Percentiles rank a stretch among this genome's conserved stretches.
Evolutionary conservation across 2,888 invertebrate genomes (phyloP).

Genomic region (Azorinus chamasolen): DNA sequence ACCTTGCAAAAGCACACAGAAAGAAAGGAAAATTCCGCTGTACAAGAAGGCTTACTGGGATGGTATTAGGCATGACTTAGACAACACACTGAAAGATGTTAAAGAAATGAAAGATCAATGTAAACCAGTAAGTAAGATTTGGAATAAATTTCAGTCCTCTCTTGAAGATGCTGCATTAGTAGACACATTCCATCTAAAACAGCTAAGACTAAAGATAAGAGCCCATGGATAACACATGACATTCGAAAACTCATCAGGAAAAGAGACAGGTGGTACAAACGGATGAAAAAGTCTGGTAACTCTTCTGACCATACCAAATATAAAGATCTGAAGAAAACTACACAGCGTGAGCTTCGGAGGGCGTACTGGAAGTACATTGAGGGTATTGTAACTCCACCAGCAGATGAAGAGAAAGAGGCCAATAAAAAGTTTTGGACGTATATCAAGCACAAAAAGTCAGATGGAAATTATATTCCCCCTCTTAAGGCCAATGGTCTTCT

Average conservation of each 20-base stretch:
- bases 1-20: conserved; percentile 14
- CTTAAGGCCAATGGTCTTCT: background rate
- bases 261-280: conserved; percentile 31
- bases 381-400: conserved; percentile 18
- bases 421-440: conserved; percentile 29
- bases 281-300: conserved; percentile 30
- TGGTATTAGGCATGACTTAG: background rate
- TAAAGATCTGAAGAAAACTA: conserved; percentile 8
- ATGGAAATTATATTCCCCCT: conserved; percentile 2
- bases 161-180: conserved; percentile 21
- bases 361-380: conserved; percentile 43
- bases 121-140: conserved; percentile 15
- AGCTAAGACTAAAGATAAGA: conserved; percentile 11
- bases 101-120: background rate
- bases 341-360: conserved; percentile 26
- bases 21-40: conserved; percentile 19
- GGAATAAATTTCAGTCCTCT: conserved; percentile 16
- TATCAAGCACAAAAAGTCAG: conserved; percentile 17
- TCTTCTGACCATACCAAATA: conserved; percentile 1
- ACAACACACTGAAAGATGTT: background rate
- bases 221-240: conserved; percentile 38
- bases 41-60: conserved; percentile 49
- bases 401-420: background rate
- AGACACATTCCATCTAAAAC: conserved; percentile 35
- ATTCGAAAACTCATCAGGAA: conserved; percentile 23